A percentile compares a stretch with the other conserved stretches of the same genome.
phyloP scores from a whole-genome alignment of 2,113 vertebrate species.

The Alces alces region DNA sequence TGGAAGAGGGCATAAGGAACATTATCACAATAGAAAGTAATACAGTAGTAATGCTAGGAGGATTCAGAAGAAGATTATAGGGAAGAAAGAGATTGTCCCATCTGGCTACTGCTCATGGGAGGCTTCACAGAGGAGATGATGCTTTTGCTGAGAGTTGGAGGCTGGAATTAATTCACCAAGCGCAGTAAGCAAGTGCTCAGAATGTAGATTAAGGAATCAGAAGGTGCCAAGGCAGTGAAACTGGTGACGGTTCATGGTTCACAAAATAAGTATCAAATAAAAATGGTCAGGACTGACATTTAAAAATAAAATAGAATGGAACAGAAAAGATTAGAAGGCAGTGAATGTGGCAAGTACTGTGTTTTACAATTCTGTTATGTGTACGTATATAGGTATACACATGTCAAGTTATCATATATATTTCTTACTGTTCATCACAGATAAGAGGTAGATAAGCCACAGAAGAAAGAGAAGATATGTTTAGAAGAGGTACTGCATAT shows the following conservation, averaged over 20 bases:
- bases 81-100: background rate
- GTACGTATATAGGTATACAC: background rate
- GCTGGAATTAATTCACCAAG: background rate
- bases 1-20: background rate
- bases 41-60: background rate
- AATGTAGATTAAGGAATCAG: background rate
- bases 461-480: background rate
- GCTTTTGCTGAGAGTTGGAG: background rate
- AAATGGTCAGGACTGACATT: background rate
- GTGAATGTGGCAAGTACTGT: background rate
- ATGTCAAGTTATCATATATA: background rate
- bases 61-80: background rate
- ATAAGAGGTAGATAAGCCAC: background rate
- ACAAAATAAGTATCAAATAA: background rate
- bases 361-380: background rate
- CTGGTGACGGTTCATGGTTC: background rate
- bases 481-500: background rate
- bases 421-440: background rate
- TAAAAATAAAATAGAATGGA: background rate
- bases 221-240: background rate
- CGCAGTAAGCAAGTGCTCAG: background rate
- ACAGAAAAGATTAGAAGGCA: background rate
- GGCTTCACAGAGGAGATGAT: background rate
- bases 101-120: background rate
- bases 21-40: background rate